Conservation (phyloP, 2,797 vertebrate species). For the Hemitrygon akajei region DNA sequence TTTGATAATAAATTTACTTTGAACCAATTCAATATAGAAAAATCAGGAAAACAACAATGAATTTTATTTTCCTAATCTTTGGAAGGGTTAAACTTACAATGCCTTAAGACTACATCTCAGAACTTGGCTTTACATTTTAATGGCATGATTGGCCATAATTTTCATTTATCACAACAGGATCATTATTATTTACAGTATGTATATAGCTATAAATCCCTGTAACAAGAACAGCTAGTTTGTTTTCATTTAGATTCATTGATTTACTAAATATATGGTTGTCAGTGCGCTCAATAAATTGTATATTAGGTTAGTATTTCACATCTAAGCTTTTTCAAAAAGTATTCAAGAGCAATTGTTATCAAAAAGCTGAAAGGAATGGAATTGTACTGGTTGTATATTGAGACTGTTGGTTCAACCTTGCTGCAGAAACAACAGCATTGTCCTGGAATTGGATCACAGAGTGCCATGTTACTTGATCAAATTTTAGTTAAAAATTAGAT, state of each 20-base stretch:
- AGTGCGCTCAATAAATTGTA: not conserved
- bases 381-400: not conserved
- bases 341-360: not conserved
- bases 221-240: not conserved
- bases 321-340: not conserved
- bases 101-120: not conserved
- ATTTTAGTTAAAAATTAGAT: no score
- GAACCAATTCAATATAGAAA: not conserved
- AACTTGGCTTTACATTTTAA: not conserved
- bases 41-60: not conserved
- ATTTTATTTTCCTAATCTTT: not conserved
- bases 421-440: not conserved
- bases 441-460: no score
- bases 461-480: no score
- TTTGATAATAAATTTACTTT: no score
- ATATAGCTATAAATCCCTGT: not conserved
- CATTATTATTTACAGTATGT: not conserved
- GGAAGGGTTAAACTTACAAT: not conserved
- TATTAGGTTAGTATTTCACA: not conserved
- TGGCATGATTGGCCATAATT: not conserved
- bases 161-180: not conserved
- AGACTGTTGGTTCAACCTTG: not conserved
- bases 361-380: not conserved
- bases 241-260: not conserved
- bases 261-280: constrained; percentile 4